Conservation (phyloP, 2,888 invertebrate species). For the Melitaea athalia region DNA sequence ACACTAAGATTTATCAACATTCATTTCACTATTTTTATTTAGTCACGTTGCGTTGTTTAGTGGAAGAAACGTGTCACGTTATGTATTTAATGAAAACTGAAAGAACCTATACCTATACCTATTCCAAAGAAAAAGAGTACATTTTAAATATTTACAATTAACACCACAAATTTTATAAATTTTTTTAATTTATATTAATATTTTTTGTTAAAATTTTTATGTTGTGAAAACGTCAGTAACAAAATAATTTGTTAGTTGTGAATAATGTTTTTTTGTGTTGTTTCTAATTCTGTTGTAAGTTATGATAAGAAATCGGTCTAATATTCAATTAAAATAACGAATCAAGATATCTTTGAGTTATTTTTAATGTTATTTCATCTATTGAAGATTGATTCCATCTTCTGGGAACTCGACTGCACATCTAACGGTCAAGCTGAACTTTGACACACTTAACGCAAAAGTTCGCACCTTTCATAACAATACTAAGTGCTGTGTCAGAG, state of each 20-base stretch:
- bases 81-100: background rate
- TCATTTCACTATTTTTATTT: background rate
- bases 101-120: too few relatives aligned
- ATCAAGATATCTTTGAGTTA: too few relatives aligned
- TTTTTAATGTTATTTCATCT: too few relatives aligned
- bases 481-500: slow-evolving; percentile 30
- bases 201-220: background rate
- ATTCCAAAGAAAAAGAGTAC: too few relatives aligned
- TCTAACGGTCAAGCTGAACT: slow-evolving; percentile 70
- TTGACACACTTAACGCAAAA: slow-evolving; percentile 64
- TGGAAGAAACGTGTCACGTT: background rate
- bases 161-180: background rate
- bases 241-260: background rate
- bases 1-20: slow-evolving; percentile 54
- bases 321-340: too few relatives aligned
- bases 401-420: slow-evolving; percentile 48
- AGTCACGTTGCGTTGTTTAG: background rate
- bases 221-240: too few relatives aligned
- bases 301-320: too few relatives aligned
- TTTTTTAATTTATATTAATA: too few relatives aligned
- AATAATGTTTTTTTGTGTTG: too few relatives aligned
- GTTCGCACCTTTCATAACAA: slow-evolving; percentile 45
- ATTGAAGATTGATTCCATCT: slow-evolving; percentile 7
- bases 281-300: too few relatives aligned
- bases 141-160: too few relatives aligned